A percentile compares a stretch with the other conserved stretches of the same genome.
These are phyloP conservation scores for Vanessa atalanta DNA, from an alignment of 1,140 invertebrate genomes.

Conservation along the genomic window DNA sequence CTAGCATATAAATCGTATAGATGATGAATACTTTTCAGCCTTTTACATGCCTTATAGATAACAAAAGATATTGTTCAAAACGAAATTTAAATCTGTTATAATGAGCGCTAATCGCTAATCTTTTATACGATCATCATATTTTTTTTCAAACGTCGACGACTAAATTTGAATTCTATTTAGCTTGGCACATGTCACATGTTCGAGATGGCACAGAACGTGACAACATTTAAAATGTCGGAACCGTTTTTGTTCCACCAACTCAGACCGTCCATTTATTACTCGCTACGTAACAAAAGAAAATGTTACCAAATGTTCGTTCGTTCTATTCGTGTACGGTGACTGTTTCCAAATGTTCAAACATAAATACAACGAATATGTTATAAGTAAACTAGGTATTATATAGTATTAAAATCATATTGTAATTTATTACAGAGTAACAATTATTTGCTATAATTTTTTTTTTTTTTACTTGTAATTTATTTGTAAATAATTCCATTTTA, in stretches of 20 bases:
- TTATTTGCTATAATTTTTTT: too few relatives aligned
- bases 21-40: too few relatives aligned
- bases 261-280: not conserved
- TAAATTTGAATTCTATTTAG: not conserved
- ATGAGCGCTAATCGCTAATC: too few relatives aligned
- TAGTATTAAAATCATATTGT: too few relatives aligned
- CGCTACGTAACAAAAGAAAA: conserved; percentile 17
- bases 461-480: too few relatives aligned
- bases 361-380: not conserved
- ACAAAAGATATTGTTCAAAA: too few relatives aligned
- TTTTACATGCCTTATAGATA: too few relatives aligned
- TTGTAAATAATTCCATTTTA: too few relatives aligned
- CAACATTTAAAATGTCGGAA: conserved; percentile 4
- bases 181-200: not conserved
- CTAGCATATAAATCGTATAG: too few relatives aligned
- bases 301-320: not conserved
- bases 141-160: not conserved
- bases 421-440: too few relatives aligned
- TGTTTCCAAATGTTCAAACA: not conserved
- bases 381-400: not conserved
- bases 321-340: conserved; percentile 18
- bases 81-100: too few relatives aligned
- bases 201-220: not conserved
- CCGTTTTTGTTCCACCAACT: not conserved
- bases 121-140: too few relatives aligned